Conservation (phyloP, 2,888 invertebrate genomes). For the Orthonychiurus folsomi region DNA sequence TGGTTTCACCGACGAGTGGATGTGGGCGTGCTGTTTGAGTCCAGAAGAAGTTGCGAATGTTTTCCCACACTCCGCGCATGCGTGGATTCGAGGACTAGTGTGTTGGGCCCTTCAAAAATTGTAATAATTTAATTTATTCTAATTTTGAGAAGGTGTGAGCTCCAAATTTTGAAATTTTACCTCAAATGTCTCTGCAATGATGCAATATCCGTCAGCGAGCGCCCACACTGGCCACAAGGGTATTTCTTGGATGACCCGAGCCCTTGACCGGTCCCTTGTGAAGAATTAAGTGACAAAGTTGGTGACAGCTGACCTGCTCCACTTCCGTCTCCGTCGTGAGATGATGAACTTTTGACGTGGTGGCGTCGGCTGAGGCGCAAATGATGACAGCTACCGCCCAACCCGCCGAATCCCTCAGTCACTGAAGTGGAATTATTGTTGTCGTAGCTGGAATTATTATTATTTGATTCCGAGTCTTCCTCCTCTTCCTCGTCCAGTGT, state of each 20-base stretch:
- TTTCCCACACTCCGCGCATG: conserved; percentile 96
- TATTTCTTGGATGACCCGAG: conserved; percentile 27
- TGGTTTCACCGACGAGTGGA: conserved; percentile 95
- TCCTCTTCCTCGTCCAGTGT: conserved; percentile 1
- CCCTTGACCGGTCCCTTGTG: not conserved
- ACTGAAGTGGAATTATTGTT: conserved; percentile 11
- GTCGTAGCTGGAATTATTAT: not conserved
- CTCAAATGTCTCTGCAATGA: conserved; percentile 38
- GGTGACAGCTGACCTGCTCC: not conserved
- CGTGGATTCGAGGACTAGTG: conserved; percentile 91
- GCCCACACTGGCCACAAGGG: conserved; percentile 39
- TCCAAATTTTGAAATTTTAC: conserved; percentile 19
- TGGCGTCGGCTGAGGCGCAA: not conserved
- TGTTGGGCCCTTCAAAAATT: conserved; percentile 70
- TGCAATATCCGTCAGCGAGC: conserved; percentile 38
- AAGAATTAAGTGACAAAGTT: not conserved
- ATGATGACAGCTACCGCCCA: conserved; percentile 2
- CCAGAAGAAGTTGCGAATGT: conserved; percentile 96
- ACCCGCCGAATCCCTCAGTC: conserved; percentile 18
- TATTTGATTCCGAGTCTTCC: not conserved
- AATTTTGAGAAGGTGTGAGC: not conserved
- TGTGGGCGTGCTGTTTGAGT: conserved; percentile 97
- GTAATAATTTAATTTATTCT: not conserved
- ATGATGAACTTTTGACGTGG: not conserved
- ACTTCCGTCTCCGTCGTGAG: not conserved